Percentiles rank a stretch among this genome's conserved stretches.
These are phyloP conservation scores for Spondyliosoma cantharus DNA, from an alignment of 2,797 vertebrate species.

Conservation along the genomic window DNA sequence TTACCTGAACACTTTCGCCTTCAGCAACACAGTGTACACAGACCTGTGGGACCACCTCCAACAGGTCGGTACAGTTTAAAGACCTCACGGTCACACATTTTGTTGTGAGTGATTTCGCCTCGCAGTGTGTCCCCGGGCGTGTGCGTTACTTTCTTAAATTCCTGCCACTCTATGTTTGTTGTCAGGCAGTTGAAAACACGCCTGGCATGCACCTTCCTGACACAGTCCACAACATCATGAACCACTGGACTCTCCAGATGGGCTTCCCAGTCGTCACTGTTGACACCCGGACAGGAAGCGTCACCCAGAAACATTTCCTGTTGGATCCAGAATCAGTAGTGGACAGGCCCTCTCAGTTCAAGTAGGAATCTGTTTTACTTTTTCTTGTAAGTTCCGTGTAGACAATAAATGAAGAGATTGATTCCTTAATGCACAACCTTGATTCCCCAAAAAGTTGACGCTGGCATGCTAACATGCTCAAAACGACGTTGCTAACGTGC, in stretches of 20 bases:
- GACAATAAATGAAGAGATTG: background rate
- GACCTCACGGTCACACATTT: background rate
- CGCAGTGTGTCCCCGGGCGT: background rate
- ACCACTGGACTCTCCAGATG: slow-evolving; percentile 96
- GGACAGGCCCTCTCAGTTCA: slow-evolving; percentile 86
- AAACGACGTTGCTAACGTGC: background rate
- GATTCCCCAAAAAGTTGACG: too few species aligned
- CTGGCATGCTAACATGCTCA: background rate
- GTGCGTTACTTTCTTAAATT: background rate
- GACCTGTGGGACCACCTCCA: slow-evolving; percentile 94
- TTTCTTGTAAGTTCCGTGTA: slow-evolving; percentile 33
- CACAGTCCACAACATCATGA: slow-evolving; percentile 88
- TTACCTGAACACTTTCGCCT: slow-evolving; percentile 89
- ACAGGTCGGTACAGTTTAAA: slow-evolving; percentile 65
- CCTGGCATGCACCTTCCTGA: slow-evolving; percentile 58
- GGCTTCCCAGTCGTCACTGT: slow-evolving; percentile 93
- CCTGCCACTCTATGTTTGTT: background rate
- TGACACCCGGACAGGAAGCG: slow-evolving; percentile 80
- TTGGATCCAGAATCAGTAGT: slow-evolving; percentile 84
- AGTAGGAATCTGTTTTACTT: slow-evolving; percentile 82
- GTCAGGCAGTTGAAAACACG: slow-evolving; percentile 80
- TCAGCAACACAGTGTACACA: slow-evolving; percentile 84
- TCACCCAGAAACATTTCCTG: slow-evolving; percentile 92
- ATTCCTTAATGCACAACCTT: background rate
- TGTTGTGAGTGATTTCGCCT: background rate